Base-by-base conservation (phyloP, 2,888 invertebrate genomes). In the Lasioglossum lativentre region DNA sequence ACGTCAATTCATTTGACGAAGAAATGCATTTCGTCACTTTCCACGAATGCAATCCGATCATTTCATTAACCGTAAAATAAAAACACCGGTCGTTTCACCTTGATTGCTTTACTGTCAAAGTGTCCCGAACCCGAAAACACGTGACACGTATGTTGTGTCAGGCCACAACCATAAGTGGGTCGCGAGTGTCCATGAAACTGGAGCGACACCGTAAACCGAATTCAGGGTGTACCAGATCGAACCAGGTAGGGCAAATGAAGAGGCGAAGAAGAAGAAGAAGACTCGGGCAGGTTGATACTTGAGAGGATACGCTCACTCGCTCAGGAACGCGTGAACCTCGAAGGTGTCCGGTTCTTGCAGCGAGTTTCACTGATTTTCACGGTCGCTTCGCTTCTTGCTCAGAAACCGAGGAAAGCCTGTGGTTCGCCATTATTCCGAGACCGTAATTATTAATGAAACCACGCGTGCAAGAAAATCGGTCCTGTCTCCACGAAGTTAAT, bases 311-410 rank as follows among this genome's bases (percentile, higher is more conserved):
- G 66, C 66, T 66, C 66, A 10, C 34, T 66, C 66, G 66, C 66
- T 66, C 66, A 19, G 34, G 34, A 66, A 66, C 66, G 34, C 34
- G 66, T 66, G 34, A 66, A 66, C 34, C 66, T 34, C 34, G 66
- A 23, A 23, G 23, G 19, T 66, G 12, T 81, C 40, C 63, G n/a
- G 23, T 45, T 59, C 16, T 23, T n/a, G 40, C 63, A 16, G 40
- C 19, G 38, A 79, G 74, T 79, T 79, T 59, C 30, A 59, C 68
- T 79, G 68, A 82, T 79, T 45, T 45, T 59, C 56, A 40, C n/a
- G 27, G 42, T 70, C 74, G 38, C 79, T 4, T n/a, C 72, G 19
- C 59, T 77, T 82, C 40, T 82, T 47, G 27, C 40, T 74, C 52
- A 27, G 27, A 74, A 27, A 56, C 34, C 34, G 59, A 27, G 52